Conservation (phyloP, 2,113 vertebrate species). For the Phrynosoma platyrhinos region DNA sequence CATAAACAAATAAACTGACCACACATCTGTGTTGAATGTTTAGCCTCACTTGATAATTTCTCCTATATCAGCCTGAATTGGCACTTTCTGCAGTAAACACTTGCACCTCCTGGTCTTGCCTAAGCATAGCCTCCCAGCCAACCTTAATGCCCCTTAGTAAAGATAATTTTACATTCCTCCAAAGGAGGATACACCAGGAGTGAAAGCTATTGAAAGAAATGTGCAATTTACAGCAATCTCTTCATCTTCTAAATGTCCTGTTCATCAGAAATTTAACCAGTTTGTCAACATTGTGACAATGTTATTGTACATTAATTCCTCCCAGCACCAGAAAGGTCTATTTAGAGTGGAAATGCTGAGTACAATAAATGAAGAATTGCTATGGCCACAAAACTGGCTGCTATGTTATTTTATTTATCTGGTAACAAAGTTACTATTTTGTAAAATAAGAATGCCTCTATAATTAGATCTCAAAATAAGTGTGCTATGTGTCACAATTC, state of each 20-base stretch:
- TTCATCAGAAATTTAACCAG: slow-evolving; percentile 32
- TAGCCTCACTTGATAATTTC: background rate
- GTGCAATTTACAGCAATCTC: slow-evolving; percentile 42
- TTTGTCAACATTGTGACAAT: slow-evolving; percentile 39
- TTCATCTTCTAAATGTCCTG: slow-evolving; percentile 50
- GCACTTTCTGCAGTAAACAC: background rate
- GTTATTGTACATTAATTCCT: slow-evolving; percentile 48
- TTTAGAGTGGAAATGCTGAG: background rate
- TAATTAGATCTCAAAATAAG: slow-evolving; percentile 36
- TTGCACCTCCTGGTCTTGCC: background rate
- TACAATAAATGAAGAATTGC: background rate
- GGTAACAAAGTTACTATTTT: slow-evolving; percentile 14
- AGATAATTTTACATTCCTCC: background rate
- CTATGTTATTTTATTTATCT: slow-evolving; percentile 41
- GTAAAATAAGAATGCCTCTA: slow-evolving; percentile 29
- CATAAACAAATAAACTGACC: background rate
- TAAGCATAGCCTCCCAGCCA: background rate
- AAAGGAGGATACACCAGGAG: background rate
- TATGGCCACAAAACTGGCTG: slow-evolving; percentile 39
- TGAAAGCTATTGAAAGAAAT: background rate
- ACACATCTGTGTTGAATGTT: background rate
- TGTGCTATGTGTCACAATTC: background rate
- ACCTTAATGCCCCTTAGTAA: background rate
- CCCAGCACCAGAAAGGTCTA: slow-evolving; percentile 9
- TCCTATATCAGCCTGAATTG: background rate